Evolutionary conservation across 2,113 vertebrate species (phyloP), one percentile per base, ranked within the genome.

Genomic region (Bufo bufo): DNA sequence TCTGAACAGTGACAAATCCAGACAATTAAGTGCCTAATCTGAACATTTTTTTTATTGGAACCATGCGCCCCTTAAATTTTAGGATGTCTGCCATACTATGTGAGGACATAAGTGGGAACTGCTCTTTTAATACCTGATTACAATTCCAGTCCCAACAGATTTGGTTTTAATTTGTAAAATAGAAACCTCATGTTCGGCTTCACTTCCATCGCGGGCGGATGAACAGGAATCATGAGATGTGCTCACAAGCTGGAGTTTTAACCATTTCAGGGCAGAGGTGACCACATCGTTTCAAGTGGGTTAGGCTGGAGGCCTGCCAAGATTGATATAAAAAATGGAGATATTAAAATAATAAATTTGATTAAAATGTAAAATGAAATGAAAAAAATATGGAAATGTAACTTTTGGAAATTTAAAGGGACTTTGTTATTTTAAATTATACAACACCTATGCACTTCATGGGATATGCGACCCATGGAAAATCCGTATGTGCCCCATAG

Each of bases 171-270:
- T 87, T 87, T 80, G 75, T 54, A 80, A 87, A 78, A 86, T 77
- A 79, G 74, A 86, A 86, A 86, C 85, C 85, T 61, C 13, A 86
- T 86, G 84, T 78, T 78, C 75, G 58, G 47, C 85, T 77, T 78
- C 85, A 79, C 85, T 79, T 61, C 71, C 52, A 77, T 77, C 10
- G 84, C 71, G 17, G 56, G 69, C 77, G 54, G 54, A 58, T 47
- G 59, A 77, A 45, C 59, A 79, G 74, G 75, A 61, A 78, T 52
- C 20, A 17, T 63, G 59, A 33, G 33, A 59, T 75, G 9, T 56
- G 23, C 95, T 95, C 94, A 65, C 65, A 47, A 20, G 80, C 49
- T n/a, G 65, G 65, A 33, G 33, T 33, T 59, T 81, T 81, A 81
- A 81, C 78, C 58, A 3, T 45, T 81, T 81, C 56, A 43, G 6